Percentiles rank a stretch among this genome's conserved stretches.
phyloP scores from a whole-genome alignment of 2,797 vertebrate species.

The Spinus olivaceus region DNA sequence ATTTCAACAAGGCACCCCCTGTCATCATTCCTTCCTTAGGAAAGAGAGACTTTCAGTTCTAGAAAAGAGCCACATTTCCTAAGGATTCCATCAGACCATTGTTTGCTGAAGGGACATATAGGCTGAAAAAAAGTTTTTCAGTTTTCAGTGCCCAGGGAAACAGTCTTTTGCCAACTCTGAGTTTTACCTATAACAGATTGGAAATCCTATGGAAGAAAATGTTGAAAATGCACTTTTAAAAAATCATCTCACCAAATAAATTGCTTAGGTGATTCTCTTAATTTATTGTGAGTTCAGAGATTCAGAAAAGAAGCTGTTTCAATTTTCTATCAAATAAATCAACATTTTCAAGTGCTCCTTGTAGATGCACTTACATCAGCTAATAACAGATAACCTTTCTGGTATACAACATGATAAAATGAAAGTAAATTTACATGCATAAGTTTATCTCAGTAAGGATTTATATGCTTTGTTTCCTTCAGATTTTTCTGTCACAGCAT shows the following conservation, averaged over 20 bases:
- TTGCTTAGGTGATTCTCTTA: background rate
- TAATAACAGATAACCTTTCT: background rate
- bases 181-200: background rate
- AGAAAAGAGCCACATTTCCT: background rate
- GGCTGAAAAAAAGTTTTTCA: background rate
- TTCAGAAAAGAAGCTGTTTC: background rate
- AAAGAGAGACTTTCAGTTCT: background rate
- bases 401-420: background rate
- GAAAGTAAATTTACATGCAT: background rate
- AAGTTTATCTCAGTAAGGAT: background rate
- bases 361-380: background rate
- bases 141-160: background rate
- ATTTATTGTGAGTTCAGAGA: background rate
- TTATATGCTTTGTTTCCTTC: background rate
- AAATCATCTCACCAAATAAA: background rate
- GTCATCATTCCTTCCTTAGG: background rate
- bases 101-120: background rate
- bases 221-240: conserved; percentile 6
- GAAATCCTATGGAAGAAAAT: background rate
- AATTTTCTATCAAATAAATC: background rate
- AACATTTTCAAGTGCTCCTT: background rate
- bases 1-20: background rate
- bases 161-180: background rate
- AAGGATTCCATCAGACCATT: background rate
- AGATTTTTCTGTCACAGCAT: background rate